A percentile compares a stretch with the other conserved stretches of the same genome.
Evolutionary conservation across 2,797 vertebrate genomes (phyloP).

Genomic region (Menidia menidia): DNA sequence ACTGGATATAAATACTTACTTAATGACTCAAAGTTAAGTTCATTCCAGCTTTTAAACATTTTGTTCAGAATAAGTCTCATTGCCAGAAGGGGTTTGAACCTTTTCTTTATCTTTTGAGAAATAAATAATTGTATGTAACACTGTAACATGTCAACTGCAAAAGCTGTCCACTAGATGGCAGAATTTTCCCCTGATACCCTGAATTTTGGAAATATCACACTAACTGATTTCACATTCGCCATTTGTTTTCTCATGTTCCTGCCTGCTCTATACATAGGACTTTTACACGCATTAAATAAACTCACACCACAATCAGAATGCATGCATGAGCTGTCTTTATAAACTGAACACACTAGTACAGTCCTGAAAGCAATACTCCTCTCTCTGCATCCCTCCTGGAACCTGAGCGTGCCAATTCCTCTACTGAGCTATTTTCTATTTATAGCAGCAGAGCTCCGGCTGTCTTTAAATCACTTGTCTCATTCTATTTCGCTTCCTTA

Average conservation of each 20-base stretch:
- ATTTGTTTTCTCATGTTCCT: background rate
- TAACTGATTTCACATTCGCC: conserved; percentile 2
- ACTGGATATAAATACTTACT: too few species aligned
- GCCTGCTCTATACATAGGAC: background rate
- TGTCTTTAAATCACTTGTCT: conserved; percentile 51
- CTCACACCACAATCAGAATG: background rate
- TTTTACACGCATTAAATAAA: background rate
- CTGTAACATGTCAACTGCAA: too few species aligned
- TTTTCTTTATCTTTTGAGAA: too few species aligned
- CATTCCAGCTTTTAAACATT: too few species aligned
- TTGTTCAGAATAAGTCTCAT: too few species aligned
- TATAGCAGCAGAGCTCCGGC: conserved; percentile 59
- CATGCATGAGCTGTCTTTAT: background rate
- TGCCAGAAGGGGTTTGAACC: too few species aligned
- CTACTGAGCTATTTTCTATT: conserved; percentile 71
- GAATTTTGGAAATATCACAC: background rate
- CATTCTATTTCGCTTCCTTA: conserved; percentile 61
- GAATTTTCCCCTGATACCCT: too few species aligned
- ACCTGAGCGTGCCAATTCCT: conserved; percentile 52
- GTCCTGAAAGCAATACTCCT: conserved; percentile 44
- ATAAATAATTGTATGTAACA: too few species aligned
- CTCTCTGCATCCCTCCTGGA: conserved; percentile 37
- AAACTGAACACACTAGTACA: conserved; percentile 11
- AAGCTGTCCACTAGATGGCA: conserved; percentile 62
- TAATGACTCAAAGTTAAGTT: too few species aligned